Evolutionary conservation across 1,140 invertebrate genomes (phyloP), one percentile per base, ranked within the genome.

Genomic region (Psilanteris sp.): DNA sequence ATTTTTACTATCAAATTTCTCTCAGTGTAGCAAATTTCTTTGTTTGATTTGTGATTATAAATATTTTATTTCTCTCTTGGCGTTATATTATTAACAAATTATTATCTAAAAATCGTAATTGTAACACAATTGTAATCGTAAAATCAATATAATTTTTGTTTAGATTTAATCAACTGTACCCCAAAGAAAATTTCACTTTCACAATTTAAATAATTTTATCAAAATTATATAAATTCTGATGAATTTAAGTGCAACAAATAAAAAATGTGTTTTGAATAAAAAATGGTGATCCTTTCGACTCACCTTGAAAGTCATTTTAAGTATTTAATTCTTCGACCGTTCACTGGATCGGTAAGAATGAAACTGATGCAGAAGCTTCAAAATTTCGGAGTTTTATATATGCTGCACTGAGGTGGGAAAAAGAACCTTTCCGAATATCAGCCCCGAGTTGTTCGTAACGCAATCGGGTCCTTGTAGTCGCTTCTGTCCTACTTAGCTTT

Each of bases 371-470:
- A 24, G 5, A 11, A 22, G 15, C 54, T 55, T 62, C 11, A 66
- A 71, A 71, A 48, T 61, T 67, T 62, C 66, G 67, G 43, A 54
- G 59, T 71, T 77, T 71, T 77, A 77, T 77, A 77, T 59, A 55
- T 46, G 41, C 32, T 5, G 34, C 18, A 1, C 46, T 2, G 37
- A 59, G 24, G 46, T 52, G 59, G 48, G 59, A 70, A 75, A 76
- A 68, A 27, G 37, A 18, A 52, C 70, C 70, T 67, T 62, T 32
- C 44, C 37, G 66, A 77, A 77, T 77, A 70, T 54, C 59, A 68
- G 66, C 61, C 67, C 67, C 54, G 59, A 37, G 27, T 41, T 66
- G 13, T 20, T 10, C 11, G 20, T 54, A 61, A 71, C 37, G 74
- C 46, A 71, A 71, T 64, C 54, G 54, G 74, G 74, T 67, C 74